Evolutionary conservation across 2,797 vertebrate species (phyloP).

Genomic region (Cuculus canorus): DNA sequence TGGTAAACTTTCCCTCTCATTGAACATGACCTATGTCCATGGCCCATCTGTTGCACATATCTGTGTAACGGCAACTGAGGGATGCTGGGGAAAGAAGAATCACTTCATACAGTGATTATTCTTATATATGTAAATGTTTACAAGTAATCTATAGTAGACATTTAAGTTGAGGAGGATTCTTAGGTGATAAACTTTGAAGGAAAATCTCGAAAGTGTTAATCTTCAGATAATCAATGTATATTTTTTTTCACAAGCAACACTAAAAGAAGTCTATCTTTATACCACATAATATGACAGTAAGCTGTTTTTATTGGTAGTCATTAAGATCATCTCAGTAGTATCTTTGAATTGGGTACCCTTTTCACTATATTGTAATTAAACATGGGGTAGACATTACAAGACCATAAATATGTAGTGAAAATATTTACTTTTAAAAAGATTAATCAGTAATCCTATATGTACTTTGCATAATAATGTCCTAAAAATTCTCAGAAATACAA

Average conservation of each 20-base stretch:
- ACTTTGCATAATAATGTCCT: background rate
- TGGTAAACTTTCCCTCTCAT: background rate
- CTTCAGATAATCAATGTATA: background rate
- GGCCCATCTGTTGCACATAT: no score
- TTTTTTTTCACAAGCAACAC: background rate
- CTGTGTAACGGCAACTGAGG: background rate
- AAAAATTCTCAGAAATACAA: background rate
- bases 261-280: background rate
- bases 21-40: fast-evolving
- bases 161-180: background rate
- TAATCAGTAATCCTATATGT: background rate
- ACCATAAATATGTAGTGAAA: background rate
- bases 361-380: background rate
- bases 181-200: background rate
- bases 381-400: background rate
- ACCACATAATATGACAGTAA: background rate
- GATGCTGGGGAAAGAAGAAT: background rate
- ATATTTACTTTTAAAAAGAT: background rate
- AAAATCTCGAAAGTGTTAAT: background rate
- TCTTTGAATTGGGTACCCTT: background rate
- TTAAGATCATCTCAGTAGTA: background rate
- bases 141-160: background rate
- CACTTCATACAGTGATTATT: background rate
- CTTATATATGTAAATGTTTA: background rate
- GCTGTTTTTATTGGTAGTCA: background rate